These are phyloP conservation scores for Drosophila serrata DNA, from an alignment of 1,140 invertebrate genomes.

Conservation along the genomic window DNA sequence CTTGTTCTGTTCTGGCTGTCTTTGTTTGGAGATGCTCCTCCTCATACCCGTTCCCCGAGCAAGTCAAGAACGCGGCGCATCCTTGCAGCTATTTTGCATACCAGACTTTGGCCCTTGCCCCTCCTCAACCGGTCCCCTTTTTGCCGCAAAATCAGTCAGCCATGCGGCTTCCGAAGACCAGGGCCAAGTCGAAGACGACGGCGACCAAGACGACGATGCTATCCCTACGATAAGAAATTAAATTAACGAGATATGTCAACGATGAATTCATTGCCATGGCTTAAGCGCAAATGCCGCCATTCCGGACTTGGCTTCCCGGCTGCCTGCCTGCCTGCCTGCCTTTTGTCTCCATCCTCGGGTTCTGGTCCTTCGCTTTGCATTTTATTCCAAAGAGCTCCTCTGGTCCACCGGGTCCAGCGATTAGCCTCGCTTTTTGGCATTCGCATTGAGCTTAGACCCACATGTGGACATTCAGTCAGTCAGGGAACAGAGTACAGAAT, in stretches of 20 bases:
- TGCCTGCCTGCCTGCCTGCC: constrained; percentile 17
- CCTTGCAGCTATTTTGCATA: constrained; percentile 83
- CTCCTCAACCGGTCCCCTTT: not conserved
- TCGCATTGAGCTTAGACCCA: constrained; percentile 62
- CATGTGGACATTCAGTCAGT: constrained; percentile 69
- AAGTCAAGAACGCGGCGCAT: constrained; percentile 61
- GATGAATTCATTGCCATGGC: constrained; percentile 85
- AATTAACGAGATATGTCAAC: constrained; percentile 85
- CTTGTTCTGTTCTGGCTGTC: constrained; percentile 34
- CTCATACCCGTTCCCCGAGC: not conserved
- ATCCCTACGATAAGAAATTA: constrained; percentile 85
- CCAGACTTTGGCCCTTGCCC: constrained; percentile 54
- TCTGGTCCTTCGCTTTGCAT: constrained; percentile 62
- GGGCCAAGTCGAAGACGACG: constrained; percentile 26
- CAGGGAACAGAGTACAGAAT: constrained; percentile 31
- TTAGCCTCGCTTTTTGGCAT: constrained; percentile 80
- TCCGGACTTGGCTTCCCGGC: constrained; percentile 55
- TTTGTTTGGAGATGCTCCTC: constrained; percentile 22
- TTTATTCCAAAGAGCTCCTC: constrained; percentile 54
- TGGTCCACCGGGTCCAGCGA: constrained; percentile 48
- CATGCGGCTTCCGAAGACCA: constrained; percentile 69
- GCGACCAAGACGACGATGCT: constrained; percentile 66
- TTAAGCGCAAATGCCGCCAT: constrained; percentile 85
- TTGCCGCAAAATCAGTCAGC: constrained; percentile 67
- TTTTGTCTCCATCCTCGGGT: constrained; percentile 21